Evolutionary conservation across 2,888 invertebrate species (phyloP).

Genomic region (Formica aserva): DNA sequence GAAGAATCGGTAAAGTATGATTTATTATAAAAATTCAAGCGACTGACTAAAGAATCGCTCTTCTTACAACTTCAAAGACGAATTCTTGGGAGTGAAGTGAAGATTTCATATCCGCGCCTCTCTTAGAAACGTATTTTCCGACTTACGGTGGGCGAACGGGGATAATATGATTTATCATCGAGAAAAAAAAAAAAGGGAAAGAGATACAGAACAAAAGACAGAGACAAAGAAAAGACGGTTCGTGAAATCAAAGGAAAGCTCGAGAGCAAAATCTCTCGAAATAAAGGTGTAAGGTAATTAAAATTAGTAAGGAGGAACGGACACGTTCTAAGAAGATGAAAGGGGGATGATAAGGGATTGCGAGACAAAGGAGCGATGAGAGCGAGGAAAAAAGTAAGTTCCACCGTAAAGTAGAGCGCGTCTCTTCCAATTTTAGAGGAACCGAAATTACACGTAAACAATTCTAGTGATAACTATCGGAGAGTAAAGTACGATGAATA

Average conservation of each 20-base stretch:
- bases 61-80: conserved; percentile 49
- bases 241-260: conserved; percentile 45
- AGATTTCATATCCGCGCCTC: conserved; percentile 53
- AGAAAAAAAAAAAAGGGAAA: not conserved
- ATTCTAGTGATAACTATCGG: not conserved
- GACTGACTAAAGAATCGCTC: conserved; percentile 28
- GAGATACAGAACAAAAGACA: conserved; percentile 35
- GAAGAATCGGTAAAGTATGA: conserved; percentile 27
- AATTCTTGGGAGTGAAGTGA: conserved; percentile 32
- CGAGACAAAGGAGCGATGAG: conserved; percentile 2
- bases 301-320: conserved; percentile 53
- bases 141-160: conserved; percentile 58
- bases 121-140: conserved; percentile 48
- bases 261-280: conserved; percentile 42
- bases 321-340: conserved; percentile 41
- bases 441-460: conserved; percentile 24
- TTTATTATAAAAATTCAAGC: conserved; percentile 51
- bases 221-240: conserved; percentile 47
- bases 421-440: not conserved
- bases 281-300: conserved; percentile 51
- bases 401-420: not conserved
- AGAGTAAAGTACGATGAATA: not conserved
- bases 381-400: conserved; percentile 8
- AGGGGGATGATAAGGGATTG: conserved; percentile 15
- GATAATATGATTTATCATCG: conserved; percentile 60